Base-by-base conservation (phyloP, 2,888 invertebrate genomes). In the Chymomyza amoena region DNA sequence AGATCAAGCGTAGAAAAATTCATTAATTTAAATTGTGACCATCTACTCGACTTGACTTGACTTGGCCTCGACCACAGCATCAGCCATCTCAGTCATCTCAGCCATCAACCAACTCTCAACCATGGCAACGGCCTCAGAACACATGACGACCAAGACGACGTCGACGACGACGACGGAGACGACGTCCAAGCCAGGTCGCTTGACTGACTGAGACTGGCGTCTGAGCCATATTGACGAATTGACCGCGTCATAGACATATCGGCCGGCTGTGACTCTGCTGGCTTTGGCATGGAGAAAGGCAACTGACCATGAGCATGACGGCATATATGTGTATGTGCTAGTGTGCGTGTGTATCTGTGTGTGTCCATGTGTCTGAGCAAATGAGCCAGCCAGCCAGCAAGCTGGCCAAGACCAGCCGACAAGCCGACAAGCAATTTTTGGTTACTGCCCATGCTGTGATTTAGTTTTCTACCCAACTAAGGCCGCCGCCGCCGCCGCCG, bases 1-100 rank as follows among this genome's bases (percentile, higher is more conserved):
- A 86, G 89, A 89, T 89, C 81, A 89, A 83, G 84, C 89, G 85
- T 86, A 77, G 78, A 87, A 84, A 87, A 89, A 89, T 83, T 87
- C 89, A 90, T 89, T 90, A 89, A 88, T 86, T 86, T 84, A 88
- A 89, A 90, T 86, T 90, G 79, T 86, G 81, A 82, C 86, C 90
- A 87, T 87, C 88, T 88, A 89, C 83, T 81, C 80, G 73, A 68
- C 69, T 68, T 71, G 66, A 59, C 61, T 62, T 68, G 71, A 64
- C 68, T 66, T 66, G 32, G 28, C 63, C 32, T 56, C 63, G 63
- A n/a, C 52, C 50, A 52, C 51, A 51, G 25, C 63, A 52, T 56
- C 64, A 67, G 69, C 32, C 32, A 32, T 32, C n/a, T n/a, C n/a
- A n/a, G n/a, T n/a, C n/a, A n/a, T n/a, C n/a, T n/a, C n/a, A n/a